phyloP scores from a whole-genome alignment of 2,113 vertebrate genomes.

The Tamias sibiricus region DNA sequence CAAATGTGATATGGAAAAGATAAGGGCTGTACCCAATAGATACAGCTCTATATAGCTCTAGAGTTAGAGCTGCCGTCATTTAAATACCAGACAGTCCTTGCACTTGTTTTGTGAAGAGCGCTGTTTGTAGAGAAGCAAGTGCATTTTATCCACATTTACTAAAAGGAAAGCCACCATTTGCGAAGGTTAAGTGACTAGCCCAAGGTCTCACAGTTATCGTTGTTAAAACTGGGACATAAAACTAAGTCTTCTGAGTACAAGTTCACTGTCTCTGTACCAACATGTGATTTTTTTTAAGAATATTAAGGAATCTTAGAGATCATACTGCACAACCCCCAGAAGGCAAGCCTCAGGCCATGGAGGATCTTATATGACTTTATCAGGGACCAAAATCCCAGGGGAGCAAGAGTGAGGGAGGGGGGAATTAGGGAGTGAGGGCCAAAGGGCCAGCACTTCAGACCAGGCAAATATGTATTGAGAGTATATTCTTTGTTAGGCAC shows the following conservation, averaged over 20 bases:
- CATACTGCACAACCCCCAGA: not conserved
- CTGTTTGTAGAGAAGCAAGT: not conserved
- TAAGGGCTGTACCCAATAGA: not conserved
- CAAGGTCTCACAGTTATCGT: not conserved
- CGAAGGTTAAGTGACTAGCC: not conserved
- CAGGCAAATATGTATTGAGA: not conserved
- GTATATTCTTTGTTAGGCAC: not conserved
- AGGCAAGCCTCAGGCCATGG: not conserved
- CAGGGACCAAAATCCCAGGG: not conserved
- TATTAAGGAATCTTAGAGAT: not conserved
- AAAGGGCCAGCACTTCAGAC: too few relatives aligned
- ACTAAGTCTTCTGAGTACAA: not conserved
- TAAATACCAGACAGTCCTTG: not conserved
- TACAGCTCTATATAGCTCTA: not conserved
- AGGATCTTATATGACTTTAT: not conserved
- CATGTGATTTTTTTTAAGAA: not conserved
- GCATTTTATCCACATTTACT: not conserved
- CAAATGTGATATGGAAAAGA: not conserved
- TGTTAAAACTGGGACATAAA: slow-evolving; percentile 23
- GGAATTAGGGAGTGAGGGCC: not conserved
- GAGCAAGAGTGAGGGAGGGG: not conserved
- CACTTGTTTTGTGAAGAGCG: not conserved
- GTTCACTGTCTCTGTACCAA: not conserved
- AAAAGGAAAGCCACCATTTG: not conserved
- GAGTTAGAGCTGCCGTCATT: not conserved